Percentiles rank a stretch among this genome's conserved stretches.
phyloP scores from a whole-genome alignment of 2,888 invertebrate species.

The Tachystola acroxantha region DNA sequence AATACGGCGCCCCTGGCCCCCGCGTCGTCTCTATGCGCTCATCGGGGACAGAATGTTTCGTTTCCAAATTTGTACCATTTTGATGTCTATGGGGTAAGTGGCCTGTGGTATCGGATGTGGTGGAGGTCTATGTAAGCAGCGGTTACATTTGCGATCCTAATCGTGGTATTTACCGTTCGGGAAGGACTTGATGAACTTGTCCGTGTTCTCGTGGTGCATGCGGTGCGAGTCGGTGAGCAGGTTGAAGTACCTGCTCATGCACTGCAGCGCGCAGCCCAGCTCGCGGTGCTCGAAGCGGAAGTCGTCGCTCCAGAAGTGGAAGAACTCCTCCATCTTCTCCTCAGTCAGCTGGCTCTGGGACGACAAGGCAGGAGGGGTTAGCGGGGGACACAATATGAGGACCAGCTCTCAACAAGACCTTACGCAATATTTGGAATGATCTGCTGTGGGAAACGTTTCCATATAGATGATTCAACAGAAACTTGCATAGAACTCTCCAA shows the following conservation, averaged over 20 bases:
- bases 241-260: slow-evolving; percentile 64
- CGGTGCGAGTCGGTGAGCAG: slow-evolving; percentile 57
- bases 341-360: slow-evolving; percentile 52
- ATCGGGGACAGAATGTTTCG: too few relatives aligned
- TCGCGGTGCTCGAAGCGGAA: slow-evolving; percentile 66
- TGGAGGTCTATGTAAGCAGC: too few relatives aligned
- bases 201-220: slow-evolving; percentile 65
- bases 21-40: too few relatives aligned
- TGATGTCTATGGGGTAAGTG: too few relatives aligned
- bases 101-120: too few relatives aligned
- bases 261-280: slow-evolving; percentile 65
- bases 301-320: slow-evolving; percentile 68
- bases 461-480: too few relatives aligned
- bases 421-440: too few relatives aligned
- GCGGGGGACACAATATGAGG: not conserved
- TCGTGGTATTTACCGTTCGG: slow-evolving; percentile 52
- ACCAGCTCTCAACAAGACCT: not conserved
- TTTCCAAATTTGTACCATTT: too few relatives aligned
- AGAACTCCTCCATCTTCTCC: slow-evolving; percentile 70
- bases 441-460: too few relatives aligned
- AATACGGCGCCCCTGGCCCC: too few relatives aligned
- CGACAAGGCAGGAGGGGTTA: not conserved
- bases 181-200: slow-evolving; percentile 57
- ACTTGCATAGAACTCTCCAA: too few relatives aligned
- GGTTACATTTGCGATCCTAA: too few relatives aligned